These are phyloP conservation scores for Podilymbus podiceps DNA, from an alignment of 2,113 vertebrate genomes.

Conservation along the genomic window DNA sequence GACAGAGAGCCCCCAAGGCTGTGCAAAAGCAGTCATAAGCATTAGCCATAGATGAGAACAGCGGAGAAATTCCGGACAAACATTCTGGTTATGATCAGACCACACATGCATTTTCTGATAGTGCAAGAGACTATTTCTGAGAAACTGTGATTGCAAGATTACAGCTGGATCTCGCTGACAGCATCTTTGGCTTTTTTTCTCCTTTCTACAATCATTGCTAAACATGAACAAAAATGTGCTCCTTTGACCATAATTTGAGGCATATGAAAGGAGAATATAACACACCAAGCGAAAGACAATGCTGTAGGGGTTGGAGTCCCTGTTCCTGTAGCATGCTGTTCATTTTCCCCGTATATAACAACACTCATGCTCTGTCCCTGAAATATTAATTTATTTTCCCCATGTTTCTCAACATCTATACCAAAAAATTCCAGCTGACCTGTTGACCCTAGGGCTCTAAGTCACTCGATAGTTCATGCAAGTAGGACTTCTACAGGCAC, in stretches of 20 bases:
- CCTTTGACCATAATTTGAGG: background rate
- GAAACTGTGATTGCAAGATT: slow-evolving; percentile 30
- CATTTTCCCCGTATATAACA: background rate
- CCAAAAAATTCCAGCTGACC: background rate
- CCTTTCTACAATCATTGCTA: background rate
- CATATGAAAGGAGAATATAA: background rate
- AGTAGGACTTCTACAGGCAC: background rate
- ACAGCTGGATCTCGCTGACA: slow-evolving; percentile 43
- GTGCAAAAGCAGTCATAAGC: slow-evolving; percentile 37
- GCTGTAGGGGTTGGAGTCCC: background rate
- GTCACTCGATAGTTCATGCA: background rate
- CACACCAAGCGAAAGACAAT: background rate
- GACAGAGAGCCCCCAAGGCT: slow-evolving; percentile 8
- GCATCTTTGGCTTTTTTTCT: background rate
- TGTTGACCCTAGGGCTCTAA: background rate
- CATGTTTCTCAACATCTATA: background rate
- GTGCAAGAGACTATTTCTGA: background rate
- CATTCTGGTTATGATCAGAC: slow-evolving; percentile 3
- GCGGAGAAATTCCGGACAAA: slow-evolving; percentile 50
- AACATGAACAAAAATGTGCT: slow-evolving; percentile 18
- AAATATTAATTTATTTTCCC: background rate
- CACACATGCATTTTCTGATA: slow-evolving; percentile 1
- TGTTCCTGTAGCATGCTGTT: background rate
- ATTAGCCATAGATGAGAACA: slow-evolving; percentile 16
- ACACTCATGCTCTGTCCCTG: background rate